Conservation (phyloP, 2,797 vertebrate genomes). For the Babyrousa celebensis region DNA sequence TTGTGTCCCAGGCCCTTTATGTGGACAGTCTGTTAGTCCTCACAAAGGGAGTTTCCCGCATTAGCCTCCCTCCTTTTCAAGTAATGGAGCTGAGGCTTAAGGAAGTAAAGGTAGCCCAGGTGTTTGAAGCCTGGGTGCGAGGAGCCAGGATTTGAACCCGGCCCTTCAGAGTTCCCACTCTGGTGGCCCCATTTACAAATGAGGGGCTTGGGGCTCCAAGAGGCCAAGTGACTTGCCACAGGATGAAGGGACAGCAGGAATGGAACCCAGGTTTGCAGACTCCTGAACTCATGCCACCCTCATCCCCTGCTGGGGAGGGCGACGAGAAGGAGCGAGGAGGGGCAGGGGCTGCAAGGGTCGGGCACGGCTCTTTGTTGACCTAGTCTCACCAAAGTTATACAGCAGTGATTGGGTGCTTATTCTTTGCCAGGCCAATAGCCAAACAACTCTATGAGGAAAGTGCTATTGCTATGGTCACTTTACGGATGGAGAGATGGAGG, state of each 20-base stretch:
- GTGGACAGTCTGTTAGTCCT: background rate
- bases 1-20: background rate
- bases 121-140: background rate
- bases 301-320: background rate
- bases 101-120: background rate
- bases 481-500: conserved; percentile 19
- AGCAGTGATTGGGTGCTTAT: background rate
- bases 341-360: background rate
- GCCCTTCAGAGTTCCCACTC: background rate
- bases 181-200: background rate
- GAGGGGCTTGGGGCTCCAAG: background rate
- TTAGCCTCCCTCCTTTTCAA: background rate
- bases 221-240: background rate
- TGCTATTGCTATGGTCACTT: background rate
- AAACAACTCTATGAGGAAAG: background rate
- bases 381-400: background rate
- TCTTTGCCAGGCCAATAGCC: background rate
- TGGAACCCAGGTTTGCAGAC: background rate
- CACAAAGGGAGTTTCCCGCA: background rate
- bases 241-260: background rate
- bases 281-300: background rate
- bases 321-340: fast-evolving
- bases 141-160: background rate
- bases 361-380: background rate
- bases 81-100: conserved; percentile 7